Base-by-base conservation (phyloP, 2,113 vertebrate species). In the Crotalus horridus region DNA sequence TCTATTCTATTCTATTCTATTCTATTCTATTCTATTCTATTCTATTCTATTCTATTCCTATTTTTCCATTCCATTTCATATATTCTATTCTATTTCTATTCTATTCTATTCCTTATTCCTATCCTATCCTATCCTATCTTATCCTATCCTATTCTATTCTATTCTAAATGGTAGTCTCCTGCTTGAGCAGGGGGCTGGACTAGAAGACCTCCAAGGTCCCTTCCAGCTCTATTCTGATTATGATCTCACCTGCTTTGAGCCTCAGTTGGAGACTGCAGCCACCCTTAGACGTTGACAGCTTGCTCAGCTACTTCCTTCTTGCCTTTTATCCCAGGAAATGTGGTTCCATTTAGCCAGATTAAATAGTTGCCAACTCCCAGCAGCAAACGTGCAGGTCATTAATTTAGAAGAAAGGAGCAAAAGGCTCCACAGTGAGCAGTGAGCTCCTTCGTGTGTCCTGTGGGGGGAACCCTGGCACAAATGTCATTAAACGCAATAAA, bases 401-500 rank as follows among this genome's bases (percentile, higher is more conserved):
- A 89, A 93, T 93, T 94, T 94, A 89, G 85, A 91, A 90, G 54
- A 89, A 91, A 85, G 74, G 29, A 43, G 29, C 4, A 33, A 59
- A 90, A 53, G 89, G 69, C 61, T 53, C 54, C 10, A 33, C 90
- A 23, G 81, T 55, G 1, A 6, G 91, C 53, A 89, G 33, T 91
- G 54, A 85, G n/a, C 39, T 11, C 53, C 1, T 58, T 89, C 29
- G 26, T 24, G 89, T 90, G 69, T 51, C 48, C 48, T 46, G 39
- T 24, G 54, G 55, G 89, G 48, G 48, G 8, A 51, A 56, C 74
- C 24, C 58, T 54, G 74, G 55, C 91, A 90, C 59, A 46, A 91
- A 64, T 85, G 88, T 64, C 93, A 26, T 92, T 91, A 93, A 91
- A 64, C 51, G 1, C 53, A 89, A 94, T 87, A 92, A 93, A 89